These are phyloP conservation scores for Crotalus tigris DNA, from an alignment of 2,113 vertebrate species.

Conservation along the genomic window DNA sequence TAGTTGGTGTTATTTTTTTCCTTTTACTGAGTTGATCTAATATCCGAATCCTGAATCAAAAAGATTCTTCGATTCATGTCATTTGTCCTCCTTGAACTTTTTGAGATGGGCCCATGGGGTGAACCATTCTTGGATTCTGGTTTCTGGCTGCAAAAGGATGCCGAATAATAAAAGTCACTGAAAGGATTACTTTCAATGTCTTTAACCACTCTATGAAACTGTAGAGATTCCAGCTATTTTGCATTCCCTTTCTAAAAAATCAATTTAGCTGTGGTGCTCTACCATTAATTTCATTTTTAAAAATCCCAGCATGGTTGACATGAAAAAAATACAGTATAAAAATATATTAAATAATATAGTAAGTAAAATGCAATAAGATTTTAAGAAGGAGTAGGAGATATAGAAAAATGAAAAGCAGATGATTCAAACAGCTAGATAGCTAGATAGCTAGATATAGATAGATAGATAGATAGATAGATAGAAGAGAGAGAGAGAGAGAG, in stretches of 20 bases:
- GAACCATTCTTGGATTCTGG: background rate
- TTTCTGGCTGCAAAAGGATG: background rate
- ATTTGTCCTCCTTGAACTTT: background rate
- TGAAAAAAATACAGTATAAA: too few relatives aligned
- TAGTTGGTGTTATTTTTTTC: background rate
- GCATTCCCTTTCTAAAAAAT: background rate
- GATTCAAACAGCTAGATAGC: too few relatives aligned
- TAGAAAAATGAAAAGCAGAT: too few relatives aligned
- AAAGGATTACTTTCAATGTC: background rate
- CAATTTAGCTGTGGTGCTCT: background rate
- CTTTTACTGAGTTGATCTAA: background rate
- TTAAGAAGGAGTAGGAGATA: too few relatives aligned
- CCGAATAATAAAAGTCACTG: background rate
- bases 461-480: too few relatives aligned
- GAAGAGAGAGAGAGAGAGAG: too few relatives aligned
- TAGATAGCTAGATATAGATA: too few relatives aligned
- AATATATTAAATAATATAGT: too few relatives aligned
- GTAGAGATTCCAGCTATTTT: background rate
- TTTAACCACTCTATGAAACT: background rate
- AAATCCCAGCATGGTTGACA: too few relatives aligned
- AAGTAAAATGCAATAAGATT: too few relatives aligned
- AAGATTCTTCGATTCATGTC: background rate
- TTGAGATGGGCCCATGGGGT: background rate
- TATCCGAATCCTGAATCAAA: too few relatives aligned
- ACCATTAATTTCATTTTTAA: background rate